phyloP scores from a whole-genome alignment of 2,113 vertebrate species.

The Brachyhypopomus gauderio region DNA sequence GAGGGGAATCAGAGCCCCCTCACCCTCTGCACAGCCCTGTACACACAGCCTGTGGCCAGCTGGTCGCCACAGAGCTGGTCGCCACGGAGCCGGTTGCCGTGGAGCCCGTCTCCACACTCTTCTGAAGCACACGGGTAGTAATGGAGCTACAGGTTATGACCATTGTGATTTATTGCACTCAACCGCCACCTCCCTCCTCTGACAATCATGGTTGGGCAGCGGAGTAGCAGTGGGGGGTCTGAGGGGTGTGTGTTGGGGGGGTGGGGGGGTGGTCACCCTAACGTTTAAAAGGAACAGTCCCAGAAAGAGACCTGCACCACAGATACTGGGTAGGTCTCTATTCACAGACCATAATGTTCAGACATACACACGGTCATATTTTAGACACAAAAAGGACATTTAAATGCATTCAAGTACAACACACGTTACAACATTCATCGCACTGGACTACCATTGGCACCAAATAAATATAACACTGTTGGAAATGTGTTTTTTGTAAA shows the following conservation, averaged over 20 bases:
- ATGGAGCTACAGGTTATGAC: slow-evolving; percentile 50
- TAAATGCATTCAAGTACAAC: not conserved
- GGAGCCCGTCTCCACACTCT: slow-evolving; percentile 53
- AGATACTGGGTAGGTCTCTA: not conserved
- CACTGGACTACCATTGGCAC: not conserved
- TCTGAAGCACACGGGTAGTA: slow-evolving; percentile 51
- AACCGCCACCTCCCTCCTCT: slow-evolving; percentile 53
- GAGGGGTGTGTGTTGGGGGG: not conserved
- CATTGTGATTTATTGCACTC: slow-evolving; percentile 44
- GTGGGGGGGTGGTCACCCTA: not conserved
- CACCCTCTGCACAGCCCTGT: too few relatives aligned
- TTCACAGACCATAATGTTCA: slow-evolving; percentile 6
- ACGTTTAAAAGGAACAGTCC: too few relatives aligned
- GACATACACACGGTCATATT: not conserved
- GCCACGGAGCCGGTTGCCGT: slow-evolving; percentile 53
- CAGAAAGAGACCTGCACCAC: not conserved
- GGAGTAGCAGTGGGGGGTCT: not conserved
- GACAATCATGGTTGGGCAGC: slow-evolving; percentile 41
- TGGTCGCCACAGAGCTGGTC: not conserved
- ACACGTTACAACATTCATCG: slow-evolving; percentile 18
- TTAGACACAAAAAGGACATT: slow-evolving; percentile 11
- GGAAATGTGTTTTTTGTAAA: slow-evolving; percentile 19
- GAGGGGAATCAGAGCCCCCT: too few relatives aligned
- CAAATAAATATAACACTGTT: slow-evolving; percentile 33
- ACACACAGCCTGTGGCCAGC: too few relatives aligned